These are phyloP conservation scores for Sinopyrophorus schimmeli DNA, from an alignment of 2,888 invertebrate species.

Conservation along the genomic window DNA sequence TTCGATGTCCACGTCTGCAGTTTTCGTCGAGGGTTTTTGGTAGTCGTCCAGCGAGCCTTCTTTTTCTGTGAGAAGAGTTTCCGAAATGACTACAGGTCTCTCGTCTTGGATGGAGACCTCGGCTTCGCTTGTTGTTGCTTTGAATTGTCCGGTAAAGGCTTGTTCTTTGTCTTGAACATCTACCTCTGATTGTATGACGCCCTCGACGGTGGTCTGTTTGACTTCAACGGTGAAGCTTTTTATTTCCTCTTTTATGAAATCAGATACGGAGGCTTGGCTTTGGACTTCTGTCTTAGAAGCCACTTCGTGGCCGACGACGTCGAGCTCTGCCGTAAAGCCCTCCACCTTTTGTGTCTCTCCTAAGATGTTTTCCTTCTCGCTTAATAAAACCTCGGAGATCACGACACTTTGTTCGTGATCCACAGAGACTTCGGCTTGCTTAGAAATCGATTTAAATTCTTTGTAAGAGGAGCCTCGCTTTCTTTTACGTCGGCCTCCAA, in stretches of 20 bases:
- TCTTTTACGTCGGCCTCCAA: conserved; percentile 46
- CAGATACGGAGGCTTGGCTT: conserved; percentile 33
- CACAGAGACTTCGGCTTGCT: conserved; percentile 52
- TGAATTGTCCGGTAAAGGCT: conserved; percentile 16
- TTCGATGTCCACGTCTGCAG: conserved; percentile 42
- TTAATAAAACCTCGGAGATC: conserved; percentile 57
- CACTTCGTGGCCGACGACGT: conserved; percentile 46
- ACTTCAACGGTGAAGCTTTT: conserved; percentile 41
- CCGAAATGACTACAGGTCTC: conserved; percentile 53
- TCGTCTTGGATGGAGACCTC: conserved; percentile 53
- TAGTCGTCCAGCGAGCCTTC: conserved; percentile 53
- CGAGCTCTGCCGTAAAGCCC: conserved; percentile 45
- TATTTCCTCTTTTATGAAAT: conserved; percentile 39
- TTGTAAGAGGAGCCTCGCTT: conserved; percentile 23
- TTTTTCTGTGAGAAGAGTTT: conserved; percentile 58
- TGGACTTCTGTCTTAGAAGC: conserved; percentile 51
- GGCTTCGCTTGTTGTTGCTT: conserved; percentile 47
- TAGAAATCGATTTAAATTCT: conserved; percentile 37
- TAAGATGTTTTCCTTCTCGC: conserved; percentile 57
- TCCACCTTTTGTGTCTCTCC: conserved; percentile 47
- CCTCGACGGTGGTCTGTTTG: conserved; percentile 46
- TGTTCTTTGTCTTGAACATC: conserved; percentile 44
- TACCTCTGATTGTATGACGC: conserved; percentile 46
- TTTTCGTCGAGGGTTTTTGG: conserved; percentile 43
- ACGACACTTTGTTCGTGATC: conserved; percentile 52